Percentiles rank a stretch among this genome's conserved stretches.
Evolutionary conservation across 2,113 vertebrate genomes (phyloP).

Genomic region (Hippocampus mohnikei): DNA sequence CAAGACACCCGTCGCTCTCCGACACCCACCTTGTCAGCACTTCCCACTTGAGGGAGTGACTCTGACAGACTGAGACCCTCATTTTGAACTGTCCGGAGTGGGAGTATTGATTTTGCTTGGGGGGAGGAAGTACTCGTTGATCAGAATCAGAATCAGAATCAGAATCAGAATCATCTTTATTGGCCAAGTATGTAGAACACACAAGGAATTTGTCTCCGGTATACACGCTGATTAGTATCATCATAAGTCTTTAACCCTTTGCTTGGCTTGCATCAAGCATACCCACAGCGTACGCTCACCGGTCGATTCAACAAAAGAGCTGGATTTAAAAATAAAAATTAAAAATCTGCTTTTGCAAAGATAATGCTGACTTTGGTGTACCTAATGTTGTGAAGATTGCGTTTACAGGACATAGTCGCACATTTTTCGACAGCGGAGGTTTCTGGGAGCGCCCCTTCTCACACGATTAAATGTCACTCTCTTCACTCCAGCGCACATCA

Average conservation of each 20-base stretch:
- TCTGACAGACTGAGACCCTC: conserved; percentile 68
- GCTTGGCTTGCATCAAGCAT: not conserved
- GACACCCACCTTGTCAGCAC: conserved; percentile 67
- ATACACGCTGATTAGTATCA: too few species aligned
- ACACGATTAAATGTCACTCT: conserved; percentile 63
- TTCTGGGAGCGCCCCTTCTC: conserved; percentile 28
- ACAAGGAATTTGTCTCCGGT: too few species aligned
- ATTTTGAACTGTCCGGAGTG: conserved; percentile 65
- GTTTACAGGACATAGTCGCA: not conserved
- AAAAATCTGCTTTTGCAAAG: not conserved
- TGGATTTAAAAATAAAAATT: not conserved
- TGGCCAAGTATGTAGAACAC: too few species aligned
- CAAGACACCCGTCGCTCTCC: conserved; percentile 46
- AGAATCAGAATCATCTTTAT: too few species aligned
- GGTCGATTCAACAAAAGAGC: not conserved
- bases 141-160: too few species aligned
- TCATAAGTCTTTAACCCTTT: conserved; percentile 29
- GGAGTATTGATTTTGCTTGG: conserved; percentile 71
- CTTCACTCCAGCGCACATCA: conserved; percentile 49
- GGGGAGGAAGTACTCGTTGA: conserved; percentile 36
- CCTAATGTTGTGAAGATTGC: not conserved
- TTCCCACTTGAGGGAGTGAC: conserved; percentile 58
- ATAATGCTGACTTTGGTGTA: not conserved
- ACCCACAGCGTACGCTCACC: not conserved
- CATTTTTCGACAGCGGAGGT: not conserved